Conservation (phyloP, 2,888 invertebrate genomes). For the Lamproptera curius region DNA sequence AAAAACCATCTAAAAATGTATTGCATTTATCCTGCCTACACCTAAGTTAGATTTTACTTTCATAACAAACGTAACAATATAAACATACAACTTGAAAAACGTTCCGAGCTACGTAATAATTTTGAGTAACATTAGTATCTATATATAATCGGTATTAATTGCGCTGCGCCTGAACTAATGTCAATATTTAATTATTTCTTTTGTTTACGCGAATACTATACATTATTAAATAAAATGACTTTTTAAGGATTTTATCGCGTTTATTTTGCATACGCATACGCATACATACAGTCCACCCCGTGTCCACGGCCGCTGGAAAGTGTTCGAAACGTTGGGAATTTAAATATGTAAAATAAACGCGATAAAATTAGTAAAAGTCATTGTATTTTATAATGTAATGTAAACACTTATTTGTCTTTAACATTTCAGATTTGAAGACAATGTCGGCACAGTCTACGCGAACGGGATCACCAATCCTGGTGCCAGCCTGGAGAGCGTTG, state of each 20-base stretch:
- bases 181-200: too few species aligned
- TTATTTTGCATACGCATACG: neutral
- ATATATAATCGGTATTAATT: neutral
- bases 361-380: too few species aligned
- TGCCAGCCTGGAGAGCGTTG: slow-evolving; percentile 60
- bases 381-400: too few species aligned
- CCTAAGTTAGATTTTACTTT: neutral
- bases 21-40: too few species aligned
- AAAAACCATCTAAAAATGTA: too few species aligned
- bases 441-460: slow-evolving; percentile 68
- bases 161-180: neutral
- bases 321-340: too few species aligned
- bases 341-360: too few species aligned
- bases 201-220: too few species aligned
- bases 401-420: neutral
- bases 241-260: too few species aligned
- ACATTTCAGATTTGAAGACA: slow-evolving; percentile 61
- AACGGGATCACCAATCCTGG: slow-evolving; percentile 65
- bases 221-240: too few species aligned
- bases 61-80: neutral
- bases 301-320: too few species aligned
- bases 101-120: neutral
- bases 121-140: neutral
- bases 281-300: slow-evolving; percentile 3
- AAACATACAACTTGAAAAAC: neutral